These are phyloP conservation scores for Epinephelus moara DNA, from an alignment of 2,113 vertebrate genomes.

Conservation along the genomic window DNA sequence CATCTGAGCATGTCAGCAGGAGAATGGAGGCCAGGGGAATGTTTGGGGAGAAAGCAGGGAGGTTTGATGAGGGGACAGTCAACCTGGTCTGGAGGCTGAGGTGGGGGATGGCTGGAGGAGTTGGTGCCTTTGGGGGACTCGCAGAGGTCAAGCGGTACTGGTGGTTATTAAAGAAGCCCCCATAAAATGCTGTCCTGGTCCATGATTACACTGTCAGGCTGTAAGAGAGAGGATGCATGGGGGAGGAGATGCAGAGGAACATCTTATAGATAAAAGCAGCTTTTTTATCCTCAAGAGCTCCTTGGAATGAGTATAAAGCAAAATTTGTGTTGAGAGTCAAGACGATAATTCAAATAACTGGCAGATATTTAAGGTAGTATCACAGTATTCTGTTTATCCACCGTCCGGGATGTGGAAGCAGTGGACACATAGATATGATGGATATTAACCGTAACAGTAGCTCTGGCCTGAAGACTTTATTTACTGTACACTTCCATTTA, in stretches of 20 bases:
- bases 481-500: constrained; percentile 55
- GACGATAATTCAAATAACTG: constrained; percentile 39
- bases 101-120: constrained; percentile 48
- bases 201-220: constrained; percentile 83
- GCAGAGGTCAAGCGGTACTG: constrained; percentile 76
- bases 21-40: constrained; percentile 48
- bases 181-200: constrained; percentile 78
- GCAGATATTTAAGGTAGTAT: constrained; percentile 19
- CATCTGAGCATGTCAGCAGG: constrained; percentile 78
- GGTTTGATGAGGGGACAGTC: constrained; percentile 50
- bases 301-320: constrained; percentile 13
- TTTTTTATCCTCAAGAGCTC: constrained; percentile 24
- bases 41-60: constrained; percentile 41
- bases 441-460: constrained; percentile 25
- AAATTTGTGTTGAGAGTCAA: constrained; percentile 29
- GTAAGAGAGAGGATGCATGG: constrained; percentile 60
- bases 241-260: constrained; percentile 62
- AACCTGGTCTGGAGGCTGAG: constrained; percentile 47
- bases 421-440: constrained; percentile 18
- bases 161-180: constrained; percentile 80
- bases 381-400: constrained; percentile 16
- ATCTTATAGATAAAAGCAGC: constrained; percentile 50
- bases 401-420: constrained; percentile 18
- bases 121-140: constrained; percentile 71
- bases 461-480: constrained; percentile 58